These are phyloP conservation scores for Drosophila falleni DNA, from an alignment of 2,888 invertebrate species.

Conservation along the genomic window DNA sequence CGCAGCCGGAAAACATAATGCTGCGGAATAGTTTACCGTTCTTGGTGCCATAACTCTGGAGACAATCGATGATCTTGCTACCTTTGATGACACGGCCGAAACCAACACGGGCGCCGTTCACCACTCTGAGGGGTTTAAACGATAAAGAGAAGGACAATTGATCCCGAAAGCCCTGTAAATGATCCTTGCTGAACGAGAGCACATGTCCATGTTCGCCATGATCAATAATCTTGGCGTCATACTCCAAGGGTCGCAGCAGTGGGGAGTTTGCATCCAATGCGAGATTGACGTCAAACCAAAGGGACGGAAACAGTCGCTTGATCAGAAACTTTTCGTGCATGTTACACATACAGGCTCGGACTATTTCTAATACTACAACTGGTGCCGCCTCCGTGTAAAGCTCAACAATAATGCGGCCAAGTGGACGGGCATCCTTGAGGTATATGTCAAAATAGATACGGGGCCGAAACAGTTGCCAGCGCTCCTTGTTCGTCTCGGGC, in stretches of 20 bases:
- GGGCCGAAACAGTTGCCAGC: slow-evolving; percentile 68
- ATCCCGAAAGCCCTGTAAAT: slow-evolving; percentile 56
- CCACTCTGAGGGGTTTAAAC: slow-evolving; percentile 74
- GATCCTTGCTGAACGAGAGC: slow-evolving; percentile 65
- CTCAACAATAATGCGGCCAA: slow-evolving; percentile 72
- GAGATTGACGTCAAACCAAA: slow-evolving; percentile 73
- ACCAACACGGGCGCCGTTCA: slow-evolving; percentile 75
- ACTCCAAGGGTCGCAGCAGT: slow-evolving; percentile 51
- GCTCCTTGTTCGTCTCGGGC: slow-evolving; percentile 50
- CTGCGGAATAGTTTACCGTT: slow-evolving; percentile 76
- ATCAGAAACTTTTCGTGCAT: slow-evolving; percentile 59
- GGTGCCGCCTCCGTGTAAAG: slow-evolving; percentile 79
- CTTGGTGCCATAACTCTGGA: slow-evolving; percentile 78
- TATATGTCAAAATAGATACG: slow-evolving; percentile 73
- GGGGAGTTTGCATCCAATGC: slow-evolving; percentile 27
- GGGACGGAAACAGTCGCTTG: slow-evolving; percentile 70
- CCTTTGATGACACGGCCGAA: slow-evolving; percentile 78
- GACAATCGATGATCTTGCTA: slow-evolving; percentile 63
- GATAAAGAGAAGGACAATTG: slow-evolving; percentile 71
- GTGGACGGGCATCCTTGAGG: slow-evolving; percentile 60
- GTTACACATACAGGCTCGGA: slow-evolving; percentile 64
- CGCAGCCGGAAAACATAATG: slow-evolving; percentile 68
- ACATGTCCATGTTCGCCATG: slow-evolving; percentile 57
- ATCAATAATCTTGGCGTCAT: slow-evolving; percentile 65
- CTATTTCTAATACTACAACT: slow-evolving; percentile 67